phyloP scores from a whole-genome alignment of 2,888 invertebrate genomes.

The Tubiluchus corallicola region DNA sequence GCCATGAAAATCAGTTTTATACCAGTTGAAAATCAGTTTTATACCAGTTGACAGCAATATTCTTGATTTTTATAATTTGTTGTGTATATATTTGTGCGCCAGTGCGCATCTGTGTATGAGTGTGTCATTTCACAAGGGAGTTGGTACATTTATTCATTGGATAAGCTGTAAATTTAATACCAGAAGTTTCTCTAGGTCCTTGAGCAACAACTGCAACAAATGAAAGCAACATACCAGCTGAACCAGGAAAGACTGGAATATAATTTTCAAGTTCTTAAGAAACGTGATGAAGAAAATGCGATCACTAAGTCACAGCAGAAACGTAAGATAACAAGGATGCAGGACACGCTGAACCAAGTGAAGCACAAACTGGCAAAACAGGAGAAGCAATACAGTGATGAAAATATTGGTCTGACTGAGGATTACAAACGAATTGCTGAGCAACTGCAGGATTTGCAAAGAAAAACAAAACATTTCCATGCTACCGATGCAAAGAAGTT shows the following conservation, averaged over 20 bases:
- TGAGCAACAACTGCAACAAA: constrained; percentile 54
- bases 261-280: constrained; percentile 66
- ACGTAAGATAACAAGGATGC: constrained; percentile 28
- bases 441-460: constrained; percentile 23
- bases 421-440: constrained; percentile 33
- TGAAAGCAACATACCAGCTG: constrained; percentile 59
- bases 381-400: constrained; percentile 40
- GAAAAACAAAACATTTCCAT: constrained; percentile 26
- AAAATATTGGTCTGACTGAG: constrained; percentile 45
- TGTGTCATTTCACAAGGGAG: no score
- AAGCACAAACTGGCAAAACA: constrained; percentile 45
- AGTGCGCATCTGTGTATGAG: no score
- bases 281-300: constrained; percentile 56
- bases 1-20: no score
- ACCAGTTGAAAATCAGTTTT: no score
- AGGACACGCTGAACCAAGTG: constrained; percentile 46
- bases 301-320: constrained; percentile 31
- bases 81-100: no score
- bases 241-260: constrained; percentile 79
- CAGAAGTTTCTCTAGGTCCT: constrained; percentile 21
- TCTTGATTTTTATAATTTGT: no score
- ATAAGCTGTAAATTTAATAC: no score
- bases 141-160: no score
- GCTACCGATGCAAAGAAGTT: constrained; percentile 28
- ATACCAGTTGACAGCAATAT: no score